phyloP scores from a whole-genome alignment of 2,888 invertebrate species.

The Mycogona germanica region DNA sequence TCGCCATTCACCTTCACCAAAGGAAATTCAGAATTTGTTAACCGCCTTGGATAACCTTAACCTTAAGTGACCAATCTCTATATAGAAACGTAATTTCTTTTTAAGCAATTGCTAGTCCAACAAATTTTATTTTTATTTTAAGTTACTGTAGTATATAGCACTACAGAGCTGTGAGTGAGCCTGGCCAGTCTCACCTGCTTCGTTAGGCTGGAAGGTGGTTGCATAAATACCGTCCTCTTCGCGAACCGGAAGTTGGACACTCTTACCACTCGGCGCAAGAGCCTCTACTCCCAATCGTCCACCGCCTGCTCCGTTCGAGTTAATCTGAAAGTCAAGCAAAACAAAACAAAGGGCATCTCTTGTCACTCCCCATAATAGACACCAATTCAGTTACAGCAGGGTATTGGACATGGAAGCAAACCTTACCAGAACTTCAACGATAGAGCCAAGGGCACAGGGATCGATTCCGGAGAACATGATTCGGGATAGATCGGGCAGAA shows the following conservation, averaged over 20 bases:
- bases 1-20: conserved; percentile 60
- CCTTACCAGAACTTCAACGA: conserved; percentile 79
- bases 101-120: background rate
- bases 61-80: background rate
- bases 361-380: too few relatives aligned
- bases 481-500: conserved; percentile 70
- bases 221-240: conserved; percentile 67
- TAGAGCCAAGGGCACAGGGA: conserved; percentile 86
- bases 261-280: conserved; percentile 75
- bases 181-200: conserved; percentile 72
- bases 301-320: conserved; percentile 45
- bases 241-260: conserved; percentile 56
- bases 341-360: background rate
- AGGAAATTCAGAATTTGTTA: conserved; percentile 7
- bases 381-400: too few relatives aligned
- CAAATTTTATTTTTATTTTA: too few relatives aligned
- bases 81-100: background rate
- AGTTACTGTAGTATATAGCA: too few relatives aligned
- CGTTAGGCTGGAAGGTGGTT: conserved; percentile 93
- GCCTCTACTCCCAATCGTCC: conserved; percentile 84
- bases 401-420: too few relatives aligned
- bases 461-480: conserved; percentile 85
- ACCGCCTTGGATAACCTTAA: background rate
- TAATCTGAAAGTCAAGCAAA: conserved; percentile 40
- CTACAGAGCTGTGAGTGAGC: too few relatives aligned